Evolutionary conservation across 2,797 vertebrate genomes (phyloP).

Genomic region (Coluber constrictor): DNA sequence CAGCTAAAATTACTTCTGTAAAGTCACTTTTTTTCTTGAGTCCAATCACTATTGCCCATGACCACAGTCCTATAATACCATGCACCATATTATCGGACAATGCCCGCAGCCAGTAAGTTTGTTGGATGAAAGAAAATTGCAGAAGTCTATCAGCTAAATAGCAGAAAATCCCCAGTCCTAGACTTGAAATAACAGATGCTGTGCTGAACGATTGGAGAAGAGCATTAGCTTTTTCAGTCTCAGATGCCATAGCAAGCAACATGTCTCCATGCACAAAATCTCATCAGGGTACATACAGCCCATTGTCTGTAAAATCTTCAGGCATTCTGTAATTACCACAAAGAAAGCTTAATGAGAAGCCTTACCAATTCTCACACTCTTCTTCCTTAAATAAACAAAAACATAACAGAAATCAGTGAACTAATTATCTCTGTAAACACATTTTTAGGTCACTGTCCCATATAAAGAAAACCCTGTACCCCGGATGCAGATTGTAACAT

Average conservation of each 20-base stretch:
- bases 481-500: rapidly evolving
- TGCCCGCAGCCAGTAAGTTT: conserved; percentile 86
- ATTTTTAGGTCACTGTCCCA: background rate
- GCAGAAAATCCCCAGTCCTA: conserved; percentile 87
- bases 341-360: conserved; percentile 24
- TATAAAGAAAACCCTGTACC: conserved; percentile 6
- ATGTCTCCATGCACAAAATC: conserved; percentile 34
- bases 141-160: conserved; percentile 81
- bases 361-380: conserved; percentile 3
- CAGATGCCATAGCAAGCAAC: conserved; percentile 77
- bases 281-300: conserved; percentile 38
- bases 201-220: conserved; percentile 89
- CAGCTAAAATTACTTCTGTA: conserved; percentile 88
- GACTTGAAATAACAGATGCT: conserved; percentile 84
- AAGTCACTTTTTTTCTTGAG: conserved; percentile 88
- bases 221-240: conserved; percentile 87
- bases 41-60: conserved; percentile 91
- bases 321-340: conserved; percentile 58
- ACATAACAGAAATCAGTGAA: background rate
- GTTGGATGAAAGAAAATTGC: conserved; percentile 81
- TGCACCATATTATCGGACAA: conserved; percentile 86
- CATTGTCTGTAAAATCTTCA: conserved; percentile 45
- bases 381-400: conserved; percentile 4
- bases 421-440: background rate
- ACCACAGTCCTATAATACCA: conserved; percentile 88